Percentiles rank a stretch among this genome's conserved stretches.
These are phyloP conservation scores for Drosophila percnosoma DNA, from an alignment of 2,888 invertebrate species.

Conservation along the genomic window DNA sequence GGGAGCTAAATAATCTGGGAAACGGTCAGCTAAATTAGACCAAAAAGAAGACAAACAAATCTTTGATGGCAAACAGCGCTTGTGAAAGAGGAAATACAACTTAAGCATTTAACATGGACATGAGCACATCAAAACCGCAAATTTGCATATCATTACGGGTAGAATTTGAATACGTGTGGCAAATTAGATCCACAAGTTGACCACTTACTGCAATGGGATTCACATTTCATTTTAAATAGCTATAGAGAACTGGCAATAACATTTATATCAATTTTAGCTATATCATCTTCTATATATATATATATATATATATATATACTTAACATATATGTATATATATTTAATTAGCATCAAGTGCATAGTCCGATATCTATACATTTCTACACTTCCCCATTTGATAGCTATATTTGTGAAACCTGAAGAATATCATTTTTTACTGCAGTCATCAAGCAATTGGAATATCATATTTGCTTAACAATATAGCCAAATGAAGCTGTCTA, in stretches of 20 bases:
- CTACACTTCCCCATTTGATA: background rate
- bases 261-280: too few species aligned
- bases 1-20: slow-evolving; percentile 29
- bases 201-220: background rate
- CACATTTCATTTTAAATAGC: background rate
- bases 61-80: slow-evolving; percentile 18
- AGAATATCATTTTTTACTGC: background rate
- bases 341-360: too few species aligned
- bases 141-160: slow-evolving; percentile 2
- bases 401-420: background rate
- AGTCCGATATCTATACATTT: background rate
- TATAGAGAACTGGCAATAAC: background rate
- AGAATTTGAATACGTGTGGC: background rate
- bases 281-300: background rate
- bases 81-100: slow-evolving; percentile 6
- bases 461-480: background rate
- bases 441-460: background rate
- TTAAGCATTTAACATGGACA: background rate
- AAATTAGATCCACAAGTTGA: background rate
- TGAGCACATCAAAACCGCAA: slow-evolving; percentile 8
- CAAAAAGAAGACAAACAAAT: background rate
- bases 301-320: background rate
- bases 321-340: too few species aligned
- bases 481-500: background rate
- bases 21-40: slow-evolving; percentile 34